phyloP scores from a whole-genome alignment of 1,140 invertebrate species.

The Pseudomyrmex dendroicus region DNA sequence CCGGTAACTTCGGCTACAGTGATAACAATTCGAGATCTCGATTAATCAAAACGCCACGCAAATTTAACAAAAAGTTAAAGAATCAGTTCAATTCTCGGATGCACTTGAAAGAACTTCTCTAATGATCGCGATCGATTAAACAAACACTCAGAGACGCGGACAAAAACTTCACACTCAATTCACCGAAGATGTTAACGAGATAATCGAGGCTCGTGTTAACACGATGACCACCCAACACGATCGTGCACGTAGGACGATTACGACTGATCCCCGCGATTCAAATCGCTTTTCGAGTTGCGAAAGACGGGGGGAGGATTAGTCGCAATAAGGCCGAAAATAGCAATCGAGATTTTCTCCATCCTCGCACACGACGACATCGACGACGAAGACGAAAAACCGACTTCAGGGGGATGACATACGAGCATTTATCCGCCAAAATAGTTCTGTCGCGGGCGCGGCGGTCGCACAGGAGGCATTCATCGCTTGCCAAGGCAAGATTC shows the following conservation, averaged over 20 bases:
- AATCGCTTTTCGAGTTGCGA: constrained; percentile 25
- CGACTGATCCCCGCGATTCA: constrained; percentile 58
- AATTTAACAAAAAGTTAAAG: no score
- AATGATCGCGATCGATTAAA: background rate
- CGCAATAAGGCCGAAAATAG: constrained; percentile 83
- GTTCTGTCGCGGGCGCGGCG: constrained; percentile 61
- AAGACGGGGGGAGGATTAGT: constrained; percentile 60
- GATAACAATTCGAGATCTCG: constrained; percentile 26
- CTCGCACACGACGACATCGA: constrained; percentile 69
- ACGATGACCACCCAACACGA: constrained; percentile 4
- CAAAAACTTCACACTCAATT: background rate
- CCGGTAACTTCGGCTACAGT: constrained; percentile 84
- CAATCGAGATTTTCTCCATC: constrained; percentile 79
- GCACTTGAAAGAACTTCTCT: background rate
- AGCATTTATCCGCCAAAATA: constrained; percentile 80
- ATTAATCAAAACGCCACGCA: constrained; percentile 19
- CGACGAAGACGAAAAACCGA: constrained; percentile 68
- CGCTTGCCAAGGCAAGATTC: constrained; percentile 77
- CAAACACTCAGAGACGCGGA: background rate
- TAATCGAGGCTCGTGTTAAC: constrained; percentile 13
- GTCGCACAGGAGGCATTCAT: constrained; percentile 76
- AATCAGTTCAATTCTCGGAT: background rate
- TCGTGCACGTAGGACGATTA: constrained; percentile 56
- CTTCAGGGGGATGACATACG: constrained; percentile 75
- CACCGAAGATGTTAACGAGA: background rate